phyloP scores from a whole-genome alignment of 2,797 vertebrate genomes.

The Babyrousa celebensis region DNA sequence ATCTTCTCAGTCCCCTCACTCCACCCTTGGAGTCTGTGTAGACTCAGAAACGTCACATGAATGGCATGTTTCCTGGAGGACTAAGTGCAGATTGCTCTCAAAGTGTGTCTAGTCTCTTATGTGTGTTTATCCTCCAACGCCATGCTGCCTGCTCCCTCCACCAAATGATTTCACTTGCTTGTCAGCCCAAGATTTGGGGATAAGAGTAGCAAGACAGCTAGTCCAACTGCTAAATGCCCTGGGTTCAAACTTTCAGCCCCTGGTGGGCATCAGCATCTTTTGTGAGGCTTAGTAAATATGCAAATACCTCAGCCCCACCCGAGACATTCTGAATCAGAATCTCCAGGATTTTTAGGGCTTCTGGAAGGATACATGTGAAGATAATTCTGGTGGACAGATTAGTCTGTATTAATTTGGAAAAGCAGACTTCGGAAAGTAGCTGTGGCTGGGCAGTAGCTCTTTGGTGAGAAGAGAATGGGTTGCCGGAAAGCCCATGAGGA shows the following conservation, averaged over 20 bases:
- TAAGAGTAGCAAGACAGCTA: neutral
- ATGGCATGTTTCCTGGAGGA: neutral
- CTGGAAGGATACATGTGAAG: neutral
- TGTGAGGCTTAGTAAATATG: neutral
- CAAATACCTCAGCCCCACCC: neutral
- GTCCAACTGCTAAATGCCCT: neutral
- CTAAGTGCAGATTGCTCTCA: neutral
- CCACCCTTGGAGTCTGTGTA: neutral
- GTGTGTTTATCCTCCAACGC: neutral
- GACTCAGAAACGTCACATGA: neutral
- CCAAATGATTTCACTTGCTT: neutral
- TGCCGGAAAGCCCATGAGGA: neutral
- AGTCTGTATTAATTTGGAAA: constrained; percentile 26
- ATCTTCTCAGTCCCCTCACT: neutral
- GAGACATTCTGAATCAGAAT: constrained; percentile 11
- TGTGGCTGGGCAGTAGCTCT: neutral
- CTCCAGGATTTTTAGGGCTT: constrained; percentile 5
- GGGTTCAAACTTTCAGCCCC: neutral
- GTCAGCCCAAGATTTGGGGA: neutral
- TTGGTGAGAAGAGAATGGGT: neutral
- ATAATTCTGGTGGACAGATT: neutral
- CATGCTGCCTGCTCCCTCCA: neutral
- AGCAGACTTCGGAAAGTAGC: neutral
- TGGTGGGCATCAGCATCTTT: neutral
- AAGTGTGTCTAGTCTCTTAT: neutral